Conservation (phyloP, 2,888 invertebrate species). For the Lycia hirtaria region DNA sequence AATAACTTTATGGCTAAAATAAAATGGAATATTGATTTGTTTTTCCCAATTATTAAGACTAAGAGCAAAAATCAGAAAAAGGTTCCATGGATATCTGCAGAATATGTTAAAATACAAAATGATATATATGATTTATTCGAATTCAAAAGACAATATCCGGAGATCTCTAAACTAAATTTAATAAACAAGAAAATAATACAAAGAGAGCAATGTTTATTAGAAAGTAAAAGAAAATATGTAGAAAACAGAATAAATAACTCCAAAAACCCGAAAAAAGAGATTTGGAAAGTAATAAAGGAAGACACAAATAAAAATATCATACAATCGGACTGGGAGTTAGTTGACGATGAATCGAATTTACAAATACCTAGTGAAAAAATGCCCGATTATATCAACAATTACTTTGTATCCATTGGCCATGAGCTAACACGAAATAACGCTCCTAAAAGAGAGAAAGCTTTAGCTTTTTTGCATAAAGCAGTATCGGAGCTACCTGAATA, state of each 20-base stretch:
- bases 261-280: not conserved
- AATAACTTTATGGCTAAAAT: not conserved
- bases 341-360: not conserved
- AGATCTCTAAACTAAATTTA: too few relatives aligned
- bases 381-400: not conserved
- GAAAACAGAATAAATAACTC: not conserved
- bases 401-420: not conserved
- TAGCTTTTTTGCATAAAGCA: too few relatives aligned
- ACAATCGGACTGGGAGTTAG: not conserved
- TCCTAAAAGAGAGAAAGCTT: not conserved
- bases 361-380: not conserved
- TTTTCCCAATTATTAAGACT: too few relatives aligned
- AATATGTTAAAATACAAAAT: too few relatives aligned
- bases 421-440: not conserved
- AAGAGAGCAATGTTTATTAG: not conserved
- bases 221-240: not conserved
- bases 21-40: not conserved
- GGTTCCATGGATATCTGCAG: too few relatives aligned
- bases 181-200: not conserved
- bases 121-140: too few relatives aligned
- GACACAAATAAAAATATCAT: not conserved
- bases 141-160: too few relatives aligned
- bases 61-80: not conserved
- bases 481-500: too few relatives aligned
- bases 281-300: conserved; percentile 2